Base-by-base conservation (phyloP, 2,797 vertebrate genomes). In the Pterois miles region DNA sequence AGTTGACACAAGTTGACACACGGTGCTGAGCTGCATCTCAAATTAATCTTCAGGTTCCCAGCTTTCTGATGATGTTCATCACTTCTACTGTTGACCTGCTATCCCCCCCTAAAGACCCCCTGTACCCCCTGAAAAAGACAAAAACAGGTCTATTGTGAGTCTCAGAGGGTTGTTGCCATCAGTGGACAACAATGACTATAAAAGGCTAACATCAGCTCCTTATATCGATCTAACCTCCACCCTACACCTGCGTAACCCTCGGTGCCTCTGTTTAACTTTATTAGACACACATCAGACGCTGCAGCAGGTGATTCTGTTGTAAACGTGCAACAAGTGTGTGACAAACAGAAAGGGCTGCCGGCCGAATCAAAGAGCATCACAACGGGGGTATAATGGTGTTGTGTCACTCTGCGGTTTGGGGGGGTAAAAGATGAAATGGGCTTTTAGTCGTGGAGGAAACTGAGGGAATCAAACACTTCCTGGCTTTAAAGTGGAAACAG, bases 401-500 rank as follows among this genome's bases (percentile, higher is more conserved):
- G 85, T 88, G 84, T 92, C 81, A 85, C 58, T 78, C 80, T 22
- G 87, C 33, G 78, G 83, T 88, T 85, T 83, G 75, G 62, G 27
- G 34, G n/a, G 59, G n/a, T n/a, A 29, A 76, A 75, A 90, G 90
- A 91, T 90, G 88, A 90, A 92, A 92, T 88, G 38, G 71, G 74
- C 79, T 87, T 89, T 91, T 89, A 81, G 86, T 63, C n/a, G 74
- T 60, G 0, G 70, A 74, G 88, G 85, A 89, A 91, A 90, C 86
- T 20, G 80, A 80, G 74, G 78, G 85, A 92, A 91, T 92, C 92
- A 94, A 93, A 94, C 92, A 85, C 90, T 93, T 93, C 91, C 92
- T 93, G 92, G 64, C 91, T 91, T 92, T 92, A 91, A 93, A 93
- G 91, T 91, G 86, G 90, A 92, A 92, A 85, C 89, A 81, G 90